Evolutionary conservation across 1,140 invertebrate genomes (phyloP), one percentile per base, ranked within the genome.

Genomic region (Stenopsyche tienmushanensis): DNA sequence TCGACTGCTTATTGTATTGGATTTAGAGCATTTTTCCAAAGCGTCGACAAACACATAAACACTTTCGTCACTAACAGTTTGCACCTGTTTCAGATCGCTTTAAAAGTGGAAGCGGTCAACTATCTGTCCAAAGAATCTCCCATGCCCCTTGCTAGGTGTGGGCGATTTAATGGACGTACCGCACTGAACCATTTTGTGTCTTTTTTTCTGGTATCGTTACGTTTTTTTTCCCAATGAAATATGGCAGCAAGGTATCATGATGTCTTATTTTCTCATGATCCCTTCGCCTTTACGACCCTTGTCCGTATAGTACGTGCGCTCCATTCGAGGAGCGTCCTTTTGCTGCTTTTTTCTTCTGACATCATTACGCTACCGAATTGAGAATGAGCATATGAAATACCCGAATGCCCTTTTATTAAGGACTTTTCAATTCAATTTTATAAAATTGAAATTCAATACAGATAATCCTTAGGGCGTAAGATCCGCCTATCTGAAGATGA

Each of bases 171-270:
- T 67, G 65, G 65, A 67, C 65, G 59, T 59, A 55, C 65, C 54
- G 42, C 25, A 29, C 52, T 66, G 64, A 50, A 62, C 58, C 26
- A 42, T 58, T 60, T 60, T 63, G 49, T 26, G 29, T 23, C 53
- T 59, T 67, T 44, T 67, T 57, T 41, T 23, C 17, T 50, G 21
- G 25, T 60, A 57, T 57, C 59, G 59, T 62, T 62, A 62, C 59
- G 26, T 62, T 62, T 54, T 62, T 41, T 49, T 45, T 17, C n/a
- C 34, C 66, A 64, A 49, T 69, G 64, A 69, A 69, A 69, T 69
- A 69, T 69, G 44, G 67, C 67, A 65, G 45, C 67, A 29, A 69
- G 63, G 65, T 69, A 69, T 42, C 39, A 41, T 69, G 67, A 69
- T 69, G 67, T 69, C 67, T 69, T 69, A 57, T 69, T 67, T 57